Evolutionary conservation across 2,113 vertebrate species (phyloP).

Genomic region (Hucho hucho): DNA sequence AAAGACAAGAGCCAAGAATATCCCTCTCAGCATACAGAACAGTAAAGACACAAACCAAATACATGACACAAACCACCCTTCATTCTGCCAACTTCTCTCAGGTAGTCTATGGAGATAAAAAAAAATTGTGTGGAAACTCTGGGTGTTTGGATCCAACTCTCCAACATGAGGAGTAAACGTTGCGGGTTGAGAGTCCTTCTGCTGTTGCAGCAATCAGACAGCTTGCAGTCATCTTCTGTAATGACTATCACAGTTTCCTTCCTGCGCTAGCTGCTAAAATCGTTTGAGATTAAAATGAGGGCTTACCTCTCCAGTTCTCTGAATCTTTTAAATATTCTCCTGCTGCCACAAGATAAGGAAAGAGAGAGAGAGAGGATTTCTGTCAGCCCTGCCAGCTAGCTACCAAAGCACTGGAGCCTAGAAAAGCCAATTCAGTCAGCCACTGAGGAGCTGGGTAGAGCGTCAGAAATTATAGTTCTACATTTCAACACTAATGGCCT

Average conservation of each 20-base stretch:
- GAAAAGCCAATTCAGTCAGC: no score
- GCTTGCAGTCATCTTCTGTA: slow-evolving; percentile 1
- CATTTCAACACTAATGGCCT: no score
- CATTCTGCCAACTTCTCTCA: neutral
- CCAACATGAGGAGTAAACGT: neutral
- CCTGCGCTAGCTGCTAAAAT: slow-evolving; percentile 13
- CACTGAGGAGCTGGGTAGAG: no score
- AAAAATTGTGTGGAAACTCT: neutral
- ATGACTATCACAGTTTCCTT: neutral
- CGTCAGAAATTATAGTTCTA: neutral
- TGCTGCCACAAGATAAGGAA: slow-evolving; percentile 1
- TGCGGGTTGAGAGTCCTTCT: neutral
- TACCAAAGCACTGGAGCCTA: no score
- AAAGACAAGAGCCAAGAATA: slow-evolving; percentile 66
- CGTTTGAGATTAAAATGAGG: slow-evolving; percentile 52
- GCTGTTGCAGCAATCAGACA: neutral
- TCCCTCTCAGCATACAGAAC: slow-evolving; percentile 40
- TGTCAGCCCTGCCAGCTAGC: no score
- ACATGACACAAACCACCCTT: slow-evolving; percentile 21
- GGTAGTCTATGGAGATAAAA: neutral
- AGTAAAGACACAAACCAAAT: slow-evolving; percentile 45
- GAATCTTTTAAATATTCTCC: slow-evolving; percentile 7
- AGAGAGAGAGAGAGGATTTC: no score
- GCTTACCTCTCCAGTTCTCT: slow-evolving; percentile 35
- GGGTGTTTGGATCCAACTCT: neutral